These are phyloP conservation scores for Drosophila pullipes DNA, from an alignment of 2,888 invertebrate species.

Conservation along the genomic window DNA sequence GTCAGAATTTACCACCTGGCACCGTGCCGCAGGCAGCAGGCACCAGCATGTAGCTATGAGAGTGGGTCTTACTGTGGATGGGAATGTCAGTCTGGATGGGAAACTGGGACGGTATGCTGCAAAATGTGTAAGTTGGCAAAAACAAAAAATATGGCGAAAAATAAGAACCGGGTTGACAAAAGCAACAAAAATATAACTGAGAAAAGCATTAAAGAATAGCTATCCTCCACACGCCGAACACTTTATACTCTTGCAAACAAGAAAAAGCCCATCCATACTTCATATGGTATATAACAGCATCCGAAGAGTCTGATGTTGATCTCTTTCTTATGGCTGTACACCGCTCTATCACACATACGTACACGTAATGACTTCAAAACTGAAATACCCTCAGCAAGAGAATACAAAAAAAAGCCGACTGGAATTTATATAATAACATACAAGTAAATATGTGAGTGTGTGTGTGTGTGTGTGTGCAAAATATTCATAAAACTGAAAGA, in stretches of 20 bases:
- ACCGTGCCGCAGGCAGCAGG: background rate
- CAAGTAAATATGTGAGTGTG: conserved; percentile 1
- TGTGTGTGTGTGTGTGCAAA: conserved; percentile 19
- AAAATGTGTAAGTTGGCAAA: conserved; percentile 51
- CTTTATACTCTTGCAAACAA: background rate
- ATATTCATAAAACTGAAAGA: conserved; percentile 58
- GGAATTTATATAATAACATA: conserved; percentile 55
- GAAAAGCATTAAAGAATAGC: background rate
- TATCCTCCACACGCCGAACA: background rate
- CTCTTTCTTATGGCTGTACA: background rate
- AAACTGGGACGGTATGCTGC: conserved; percentile 28
- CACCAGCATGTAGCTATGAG: conserved; percentile 10
- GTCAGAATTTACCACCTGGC: conserved; percentile 60
- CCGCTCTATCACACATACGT: background rate
- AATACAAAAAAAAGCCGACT: conserved; percentile 9
- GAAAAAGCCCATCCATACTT: background rate
- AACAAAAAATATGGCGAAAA: conserved; percentile 28
- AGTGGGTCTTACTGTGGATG: conserved; percentile 8
- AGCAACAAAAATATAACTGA: conserved; percentile 21
- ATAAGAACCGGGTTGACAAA: conserved; percentile 56
- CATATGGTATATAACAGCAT: background rate
- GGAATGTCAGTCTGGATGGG: conserved; percentile 2
- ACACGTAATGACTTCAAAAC: background rate
- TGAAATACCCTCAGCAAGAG: background rate
- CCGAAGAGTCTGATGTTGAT: background rate